Conservation (phyloP, 1,140 invertebrate genomes). For the Drosophila arawakana region DNA sequence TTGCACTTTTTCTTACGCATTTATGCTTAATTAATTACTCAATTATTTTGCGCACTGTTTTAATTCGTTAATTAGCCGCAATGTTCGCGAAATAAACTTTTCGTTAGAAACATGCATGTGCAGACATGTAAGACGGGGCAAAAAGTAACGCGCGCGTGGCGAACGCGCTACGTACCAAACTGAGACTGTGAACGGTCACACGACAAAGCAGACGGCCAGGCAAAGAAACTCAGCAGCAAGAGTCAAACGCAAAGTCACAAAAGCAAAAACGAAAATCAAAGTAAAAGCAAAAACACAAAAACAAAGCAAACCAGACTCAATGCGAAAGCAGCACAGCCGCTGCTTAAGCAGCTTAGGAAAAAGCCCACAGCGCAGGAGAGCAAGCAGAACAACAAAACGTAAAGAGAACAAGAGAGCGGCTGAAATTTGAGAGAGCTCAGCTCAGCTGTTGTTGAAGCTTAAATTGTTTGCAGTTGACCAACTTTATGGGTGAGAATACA, state of each 20-base stretch:
- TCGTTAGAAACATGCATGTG: slow-evolving; percentile 26
- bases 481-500: slow-evolving; percentile 16
- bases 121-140: slow-evolving; percentile 10
- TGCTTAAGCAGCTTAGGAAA: slow-evolving; percentile 44
- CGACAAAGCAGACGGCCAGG: slow-evolving; percentile 20
- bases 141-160: slow-evolving; percentile 64
- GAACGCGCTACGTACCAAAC: slow-evolving; percentile 68
- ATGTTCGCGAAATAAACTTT: slow-evolving; percentile 49
- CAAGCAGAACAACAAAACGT: not conserved
- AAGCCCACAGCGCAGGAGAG: slow-evolving; percentile 20
- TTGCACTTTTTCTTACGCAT: slow-evolving; percentile 7
- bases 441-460: slow-evolving; percentile 40
- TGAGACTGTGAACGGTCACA: slow-evolving; percentile 50
- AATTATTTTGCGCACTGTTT: slow-evolving; percentile 33
- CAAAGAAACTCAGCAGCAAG: slow-evolving; percentile 19
- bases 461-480: slow-evolving; percentile 14
- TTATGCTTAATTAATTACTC: not conserved
- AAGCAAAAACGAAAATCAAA: slow-evolving; percentile 22
- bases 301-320: slow-evolving; percentile 24
- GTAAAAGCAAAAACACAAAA: slow-evolving; percentile 1
- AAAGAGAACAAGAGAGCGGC: slow-evolving; percentile 12
- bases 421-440: slow-evolving; percentile 2
- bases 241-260: slow-evolving; percentile 8
- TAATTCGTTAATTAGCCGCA: slow-evolving; percentile 62
- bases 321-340: slow-evolving; percentile 35